Evolutionary conservation across 2,888 invertebrate species (phyloP).

Genomic region (Ashinkailepas kermadecensis): DNA sequence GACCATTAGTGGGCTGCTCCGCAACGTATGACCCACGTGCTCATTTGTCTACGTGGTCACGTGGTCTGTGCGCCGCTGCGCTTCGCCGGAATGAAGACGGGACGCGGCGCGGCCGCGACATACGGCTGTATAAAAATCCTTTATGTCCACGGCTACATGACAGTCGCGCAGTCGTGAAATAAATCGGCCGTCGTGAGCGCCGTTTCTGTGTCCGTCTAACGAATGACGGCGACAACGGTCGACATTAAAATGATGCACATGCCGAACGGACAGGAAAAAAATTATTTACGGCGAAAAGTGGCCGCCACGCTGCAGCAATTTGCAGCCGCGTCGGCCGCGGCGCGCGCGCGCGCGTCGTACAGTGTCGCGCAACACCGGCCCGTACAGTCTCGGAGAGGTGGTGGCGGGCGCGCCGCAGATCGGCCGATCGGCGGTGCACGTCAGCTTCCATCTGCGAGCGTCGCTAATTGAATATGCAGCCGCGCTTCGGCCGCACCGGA

Average conservation of each 20-base stretch:
- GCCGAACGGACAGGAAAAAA: background rate
- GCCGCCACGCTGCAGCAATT: background rate
- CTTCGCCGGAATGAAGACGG: background rate
- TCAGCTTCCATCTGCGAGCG: background rate
- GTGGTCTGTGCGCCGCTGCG: background rate
- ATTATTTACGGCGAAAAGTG: background rate
- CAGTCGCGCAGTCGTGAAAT: background rate
- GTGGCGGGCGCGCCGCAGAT: background rate
- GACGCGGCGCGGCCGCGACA: background rate
- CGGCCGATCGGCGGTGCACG: background rate
- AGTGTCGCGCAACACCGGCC: no score
- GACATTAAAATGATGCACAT: background rate
- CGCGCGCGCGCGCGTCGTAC: background rate
- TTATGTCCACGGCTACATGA: slow-evolving; percentile 12
- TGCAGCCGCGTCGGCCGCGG: background rate
- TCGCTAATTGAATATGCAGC: slow-evolving; percentile 12
- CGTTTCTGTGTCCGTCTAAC: background rate
- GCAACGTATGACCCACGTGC: background rate
- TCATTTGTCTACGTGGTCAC: slow-evolving; percentile 2
- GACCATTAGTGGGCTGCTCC: background rate
- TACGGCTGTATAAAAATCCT: slow-evolving; percentile 15
- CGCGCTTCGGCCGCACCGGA: background rate
- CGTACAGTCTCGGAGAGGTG: no score
- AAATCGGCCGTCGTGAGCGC: background rate
- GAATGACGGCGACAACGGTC: slow-evolving; percentile 3